Evolutionary conservation across 1,140 invertebrate genomes (phyloP).

Genomic region (Steinernema khuongi): DNA sequence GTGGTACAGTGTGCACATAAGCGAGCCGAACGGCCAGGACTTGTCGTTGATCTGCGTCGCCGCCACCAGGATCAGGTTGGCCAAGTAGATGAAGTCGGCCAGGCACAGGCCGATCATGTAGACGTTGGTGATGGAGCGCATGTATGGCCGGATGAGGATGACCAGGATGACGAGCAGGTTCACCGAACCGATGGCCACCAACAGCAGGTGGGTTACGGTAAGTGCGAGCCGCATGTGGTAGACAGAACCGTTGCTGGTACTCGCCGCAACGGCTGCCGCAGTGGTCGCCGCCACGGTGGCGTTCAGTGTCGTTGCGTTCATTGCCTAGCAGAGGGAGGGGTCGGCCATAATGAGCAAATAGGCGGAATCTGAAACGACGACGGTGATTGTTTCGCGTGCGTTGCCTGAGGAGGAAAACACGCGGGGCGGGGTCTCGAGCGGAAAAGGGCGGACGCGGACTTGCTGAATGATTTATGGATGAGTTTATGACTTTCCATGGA

Average conservation of each 20-base stretch:
- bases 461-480: too few relatives aligned
- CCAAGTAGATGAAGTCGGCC: constrained; percentile 56
- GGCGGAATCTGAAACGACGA: too few relatives aligned
- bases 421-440: too few relatives aligned
- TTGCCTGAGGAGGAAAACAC: too few relatives aligned
- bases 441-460: too few relatives aligned
- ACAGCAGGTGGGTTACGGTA: constrained; percentile 53
- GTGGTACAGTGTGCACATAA: constrained; percentile 54
- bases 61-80: constrained; percentile 53
- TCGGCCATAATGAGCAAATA: too few relatives aligned
- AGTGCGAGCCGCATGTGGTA: constrained; percentile 43
- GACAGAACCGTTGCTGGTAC: constrained; percentile 1
- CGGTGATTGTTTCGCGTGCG: too few relatives aligned
- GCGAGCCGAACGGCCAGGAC: constrained; percentile 53
- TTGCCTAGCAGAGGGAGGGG: too few relatives aligned
- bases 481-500: too few relatives aligned
- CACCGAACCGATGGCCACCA: constrained; percentile 50
- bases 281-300: not conserved
- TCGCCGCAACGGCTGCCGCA: not conserved
- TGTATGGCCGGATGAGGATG: constrained; percentile 51
- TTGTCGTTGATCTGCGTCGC: constrained; percentile 58
- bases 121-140: constrained; percentile 57
- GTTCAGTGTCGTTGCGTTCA: too few relatives aligned
- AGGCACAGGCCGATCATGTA: constrained; percentile 56
- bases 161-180: constrained; percentile 53